Base-by-base conservation (phyloP, 2,113 vertebrate species). In the Callipepla californica region DNA sequence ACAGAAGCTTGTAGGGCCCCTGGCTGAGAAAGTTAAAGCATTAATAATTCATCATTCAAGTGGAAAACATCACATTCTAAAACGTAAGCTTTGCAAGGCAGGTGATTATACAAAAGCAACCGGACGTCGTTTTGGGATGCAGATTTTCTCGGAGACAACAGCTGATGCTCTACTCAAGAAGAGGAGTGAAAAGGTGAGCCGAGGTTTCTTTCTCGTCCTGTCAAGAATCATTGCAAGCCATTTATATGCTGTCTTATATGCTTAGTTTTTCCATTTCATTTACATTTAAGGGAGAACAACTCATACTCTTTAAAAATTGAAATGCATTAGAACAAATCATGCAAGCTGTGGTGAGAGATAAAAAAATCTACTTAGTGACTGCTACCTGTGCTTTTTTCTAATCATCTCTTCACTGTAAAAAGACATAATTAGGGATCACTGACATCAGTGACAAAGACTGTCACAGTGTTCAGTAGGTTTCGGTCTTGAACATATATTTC, bases 101-200 rank as follows among this genome's bases (percentile, higher is more conserved):
- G 69, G 55, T 53, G 80, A 82, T 50, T 53, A 68, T 55, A 42
- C 53, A 62, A 98, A 97, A 94, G 97, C 96, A 96, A 69, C 85
- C 81, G 98, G 97, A 92, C 96, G 94, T 82, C 72, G 45, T 68
- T 85, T 89, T 75, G 98, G 97, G 85, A 97, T 90, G 90, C 97
- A 97, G 59, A 62, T 95, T 65, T 98, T 98, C 80, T 94, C 90
- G 0, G 90, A 94, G 34, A 74, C 69, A 85, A 92, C 95, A 67
- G 75, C 92, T 85, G 80, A 23, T 53, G 59, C 16, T 12, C 70
- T 91, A 26, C 80, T 95, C 75, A 96, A 62, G 58, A 97, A 96
- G 96, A 97, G 95, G 34, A 91, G 57, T 34, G 96, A 97, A 61
- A 98, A 99, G 98, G 98, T 98, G 97, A 98, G 98, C 96, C 47